Percentiles rank a stretch among this genome's conserved stretches.
These are phyloP conservation scores for Cactoblastis cactorum DNA, from an alignment of 2,888 invertebrate species.

Conservation along the genomic window DNA sequence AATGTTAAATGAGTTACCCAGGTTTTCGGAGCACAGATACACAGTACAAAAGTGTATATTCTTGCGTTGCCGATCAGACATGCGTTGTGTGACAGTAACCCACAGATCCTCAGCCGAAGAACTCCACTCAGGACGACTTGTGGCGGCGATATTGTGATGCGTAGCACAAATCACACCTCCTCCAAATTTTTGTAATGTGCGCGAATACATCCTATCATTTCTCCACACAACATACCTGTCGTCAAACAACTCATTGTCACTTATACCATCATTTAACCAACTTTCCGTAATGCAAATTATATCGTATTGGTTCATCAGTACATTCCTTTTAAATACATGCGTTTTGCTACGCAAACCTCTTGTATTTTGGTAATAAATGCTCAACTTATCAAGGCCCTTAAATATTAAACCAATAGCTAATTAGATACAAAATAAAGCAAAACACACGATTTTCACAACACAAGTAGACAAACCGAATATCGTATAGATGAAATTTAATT, in stretches of 20 bases:
- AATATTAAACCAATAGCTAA: not conserved
- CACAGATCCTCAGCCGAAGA: conserved; percentile 19
- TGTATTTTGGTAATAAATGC: conserved; percentile 14
- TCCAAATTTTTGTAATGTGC: conserved; percentile 12
- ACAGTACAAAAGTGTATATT: conserved; percentile 9
- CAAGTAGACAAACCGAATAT: not conserved
- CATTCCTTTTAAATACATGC: conserved; percentile 17
- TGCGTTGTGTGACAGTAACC: conserved; percentile 8
- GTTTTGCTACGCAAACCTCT: conserved; percentile 19
- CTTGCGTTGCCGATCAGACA: not conserved
- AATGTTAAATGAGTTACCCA: not conserved
- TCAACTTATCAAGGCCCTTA: not conserved
- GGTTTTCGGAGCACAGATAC: conserved; percentile 4
- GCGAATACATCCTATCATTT: conserved; percentile 16
- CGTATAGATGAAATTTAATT: not conserved
- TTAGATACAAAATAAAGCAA: not conserved
- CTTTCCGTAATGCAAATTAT: conserved; percentile 18
- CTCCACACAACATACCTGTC: conserved; percentile 17
- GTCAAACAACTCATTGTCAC: conserved; percentile 16
- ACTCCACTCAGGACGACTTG: conserved; percentile 10
- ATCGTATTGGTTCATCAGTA: conserved; percentile 4
- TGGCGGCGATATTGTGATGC: conserved; percentile 9
- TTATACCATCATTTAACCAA: conserved; percentile 17
- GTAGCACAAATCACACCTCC: conserved; percentile 18
- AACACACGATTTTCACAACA: not conserved